These are phyloP conservation scores for Brenthis daphne DNA, from an alignment of 2,888 invertebrate genomes.

Conservation along the genomic window DNA sequence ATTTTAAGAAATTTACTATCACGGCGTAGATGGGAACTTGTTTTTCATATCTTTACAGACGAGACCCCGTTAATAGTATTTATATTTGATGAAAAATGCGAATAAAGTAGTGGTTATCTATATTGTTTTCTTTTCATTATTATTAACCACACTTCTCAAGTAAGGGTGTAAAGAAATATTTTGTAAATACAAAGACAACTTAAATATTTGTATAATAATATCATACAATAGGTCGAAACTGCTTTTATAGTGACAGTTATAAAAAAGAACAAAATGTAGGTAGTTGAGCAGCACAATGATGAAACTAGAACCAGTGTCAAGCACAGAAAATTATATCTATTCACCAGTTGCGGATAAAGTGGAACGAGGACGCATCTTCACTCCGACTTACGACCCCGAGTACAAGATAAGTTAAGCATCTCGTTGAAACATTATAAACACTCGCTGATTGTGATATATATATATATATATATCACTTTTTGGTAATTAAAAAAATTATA, in stretches of 20 bases:
- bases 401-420: constrained; percentile 53
- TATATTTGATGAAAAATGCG: too few relatives aligned
- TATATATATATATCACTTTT: too few relatives aligned
- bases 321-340: constrained; percentile 81
- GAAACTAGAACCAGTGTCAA: constrained; percentile 72
- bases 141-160: too few relatives aligned
- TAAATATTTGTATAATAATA: constrained; percentile 36
- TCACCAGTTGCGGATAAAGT: constrained; percentile 73
- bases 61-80: too few relatives aligned
- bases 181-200: constrained; percentile 15
- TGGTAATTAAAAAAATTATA: too few relatives aligned
- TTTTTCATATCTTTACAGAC: too few relatives aligned
- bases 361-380: constrained; percentile 74
- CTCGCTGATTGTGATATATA: constrained; percentile 27
- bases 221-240: constrained; percentile 44
- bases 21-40: too few relatives aligned
- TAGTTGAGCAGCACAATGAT: constrained; percentile 67
- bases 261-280: constrained; percentile 67
- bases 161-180: neutral
- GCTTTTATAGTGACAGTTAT: constrained; percentile 61
- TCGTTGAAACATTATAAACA: constrained; percentile 31
- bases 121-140: too few relatives aligned
- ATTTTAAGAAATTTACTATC: too few relatives aligned
- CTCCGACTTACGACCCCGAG: constrained; percentile 56
- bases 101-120: too few relatives aligned